Evolutionary conservation across 2,888 invertebrate species (phyloP).

Genomic region (Nemoura dubitans): DNA sequence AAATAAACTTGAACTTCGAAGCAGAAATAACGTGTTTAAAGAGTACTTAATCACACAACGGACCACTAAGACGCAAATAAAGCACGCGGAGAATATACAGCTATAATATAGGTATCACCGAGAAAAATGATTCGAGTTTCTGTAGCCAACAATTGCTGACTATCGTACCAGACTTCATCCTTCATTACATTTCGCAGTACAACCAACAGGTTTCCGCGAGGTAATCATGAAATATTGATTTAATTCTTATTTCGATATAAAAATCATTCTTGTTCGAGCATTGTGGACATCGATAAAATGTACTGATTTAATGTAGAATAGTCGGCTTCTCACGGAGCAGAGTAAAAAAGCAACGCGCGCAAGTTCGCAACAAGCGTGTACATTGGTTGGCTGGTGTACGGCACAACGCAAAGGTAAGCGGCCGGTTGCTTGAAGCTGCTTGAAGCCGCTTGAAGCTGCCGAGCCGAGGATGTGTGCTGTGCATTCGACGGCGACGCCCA

Average conservation of each 20-base stretch:
- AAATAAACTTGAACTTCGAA: background rate
- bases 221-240: conserved; percentile 31
- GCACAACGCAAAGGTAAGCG: no score
- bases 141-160: background rate
- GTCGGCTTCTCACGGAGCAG: conserved; percentile 39
- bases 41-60: background rate
- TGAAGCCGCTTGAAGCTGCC: background rate
- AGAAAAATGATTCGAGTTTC: background rate
- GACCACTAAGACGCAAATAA: background rate
- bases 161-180: background rate
- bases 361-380: background rate
- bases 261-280: conserved; percentile 21
- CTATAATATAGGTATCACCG: background rate
- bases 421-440: background rate
- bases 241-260: conserved; percentile 33
- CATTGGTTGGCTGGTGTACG: no score
- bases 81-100: no score
- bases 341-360: conserved; percentile 13
- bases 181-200: conserved; percentile 1
- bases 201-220: conserved; percentile 29
- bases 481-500: conserved; percentile 30
- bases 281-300: conserved; percentile 26
- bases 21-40: background rate
- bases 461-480: background rate
- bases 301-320: conserved; percentile 30